phyloP scores from a whole-genome alignment of 2,797 vertebrate species.

The Remorina albescens region DNA sequence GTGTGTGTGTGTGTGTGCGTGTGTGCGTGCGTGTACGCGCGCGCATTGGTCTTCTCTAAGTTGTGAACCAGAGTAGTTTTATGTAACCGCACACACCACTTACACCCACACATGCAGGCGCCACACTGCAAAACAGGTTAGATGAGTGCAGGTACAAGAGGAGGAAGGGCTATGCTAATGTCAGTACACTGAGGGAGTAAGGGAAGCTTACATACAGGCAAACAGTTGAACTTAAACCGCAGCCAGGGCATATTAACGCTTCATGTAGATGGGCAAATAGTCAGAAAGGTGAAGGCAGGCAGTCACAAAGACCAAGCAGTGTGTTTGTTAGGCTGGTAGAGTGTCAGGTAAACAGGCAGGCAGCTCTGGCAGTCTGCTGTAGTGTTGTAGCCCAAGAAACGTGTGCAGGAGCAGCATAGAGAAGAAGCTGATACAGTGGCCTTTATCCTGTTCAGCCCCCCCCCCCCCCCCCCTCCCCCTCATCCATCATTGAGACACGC shows the following conservation, averaged over 20 bases:
- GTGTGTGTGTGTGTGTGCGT: too few species aligned
- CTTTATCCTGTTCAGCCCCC: conserved; percentile 46
- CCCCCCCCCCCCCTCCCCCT: conserved; percentile 28
- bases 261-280: conserved; percentile 68
- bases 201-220: conserved; percentile 42
- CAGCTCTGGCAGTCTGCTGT: conserved; percentile 38
- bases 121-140: conserved; percentile 89
- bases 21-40: too few species aligned
- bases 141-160: conserved; percentile 89
- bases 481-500: conserved; percentile 28
- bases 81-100: not conserved
- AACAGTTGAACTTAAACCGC: conserved; percentile 64
- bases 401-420: conserved; percentile 27
- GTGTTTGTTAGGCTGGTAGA: conserved; percentile 35
- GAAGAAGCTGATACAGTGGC: conserved; percentile 32
- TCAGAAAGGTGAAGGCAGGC: conserved; percentile 30
- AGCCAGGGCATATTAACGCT: conserved; percentile 26
- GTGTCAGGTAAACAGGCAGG: conserved; percentile 54
- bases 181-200: conserved; percentile 65
- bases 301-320: conserved; percentile 42
- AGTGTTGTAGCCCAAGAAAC: conserved; percentile 30
- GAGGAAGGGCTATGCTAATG: conserved; percentile 88
- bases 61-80: too few species aligned
- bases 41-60: too few species aligned
- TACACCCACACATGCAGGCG: conserved; percentile 27